These are phyloP conservation scores for Scarus forsteni DNA, from an alignment of 2,797 vertebrate species.

Conservation along the genomic window DNA sequence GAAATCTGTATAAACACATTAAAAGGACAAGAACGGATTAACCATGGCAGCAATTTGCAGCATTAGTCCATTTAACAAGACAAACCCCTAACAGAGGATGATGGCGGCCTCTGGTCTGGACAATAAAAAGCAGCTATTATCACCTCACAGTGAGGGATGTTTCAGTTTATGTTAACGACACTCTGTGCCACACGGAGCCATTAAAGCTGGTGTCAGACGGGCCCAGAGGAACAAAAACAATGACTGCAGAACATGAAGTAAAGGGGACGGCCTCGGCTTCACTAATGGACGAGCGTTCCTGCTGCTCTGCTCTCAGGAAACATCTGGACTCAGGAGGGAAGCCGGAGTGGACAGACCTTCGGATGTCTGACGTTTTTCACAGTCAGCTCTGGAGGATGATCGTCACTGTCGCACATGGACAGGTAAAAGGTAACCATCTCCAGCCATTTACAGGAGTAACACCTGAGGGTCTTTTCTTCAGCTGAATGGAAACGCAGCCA, in stretches of 20 bases:
- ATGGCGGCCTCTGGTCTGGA: slow-evolving; percentile 16
- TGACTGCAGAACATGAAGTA: slow-evolving; percentile 45
- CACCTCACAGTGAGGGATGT: slow-evolving; percentile 39
- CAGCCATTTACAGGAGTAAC: too few species aligned
- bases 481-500: too few species aligned
- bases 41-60: background rate
- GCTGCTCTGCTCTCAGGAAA: slow-evolving; percentile 75
- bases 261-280: slow-evolving; percentile 51
- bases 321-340: slow-evolving; percentile 80
- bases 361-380: slow-evolving; percentile 42
- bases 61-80: background rate
- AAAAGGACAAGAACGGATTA: slow-evolving; percentile 11
- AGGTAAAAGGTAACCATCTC: slow-evolving; percentile 26
- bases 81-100: slow-evolving; percentile 2
- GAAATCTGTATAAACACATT: slow-evolving; percentile 61
- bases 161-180: slow-evolving; percentile 39
- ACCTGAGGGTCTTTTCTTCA: too few species aligned
- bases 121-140: slow-evolving; percentile 18
- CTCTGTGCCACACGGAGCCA: slow-evolving; percentile 36
- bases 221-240: slow-evolving; percentile 61
- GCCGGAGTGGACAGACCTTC: slow-evolving; percentile 49
- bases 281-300: slow-evolving; percentile 60
- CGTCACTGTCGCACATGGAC: slow-evolving; percentile 39
- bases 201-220: slow-evolving; percentile 57
- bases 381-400: slow-evolving; percentile 41